phyloP scores from a whole-genome alignment of 2,797 vertebrate species.

The Xerus rutilus region DNA sequence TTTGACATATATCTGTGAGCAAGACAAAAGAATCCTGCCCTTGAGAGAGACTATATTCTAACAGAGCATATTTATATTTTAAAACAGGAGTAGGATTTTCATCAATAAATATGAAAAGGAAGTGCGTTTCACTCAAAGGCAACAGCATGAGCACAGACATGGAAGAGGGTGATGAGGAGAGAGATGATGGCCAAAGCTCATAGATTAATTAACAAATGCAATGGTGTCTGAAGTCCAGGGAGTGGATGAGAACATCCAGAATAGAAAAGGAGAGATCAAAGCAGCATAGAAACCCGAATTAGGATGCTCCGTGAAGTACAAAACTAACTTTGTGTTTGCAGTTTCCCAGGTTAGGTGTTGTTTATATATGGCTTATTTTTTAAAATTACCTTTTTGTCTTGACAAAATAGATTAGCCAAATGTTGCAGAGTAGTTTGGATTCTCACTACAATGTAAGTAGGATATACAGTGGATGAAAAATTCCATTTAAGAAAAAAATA shows the following conservation, averaged over 20 bases:
- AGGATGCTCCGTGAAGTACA: background rate
- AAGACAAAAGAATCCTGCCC: slow-evolving; percentile 11
- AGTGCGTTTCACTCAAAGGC: slow-evolving; percentile 34
- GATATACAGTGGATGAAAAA: background rate
- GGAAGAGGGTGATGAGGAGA: background rate
- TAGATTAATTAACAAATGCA: slow-evolving; percentile 32
- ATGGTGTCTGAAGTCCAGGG: background rate
- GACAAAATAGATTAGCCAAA: slow-evolving; percentile 10
- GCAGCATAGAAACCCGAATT: background rate
- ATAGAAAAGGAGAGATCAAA: background rate
- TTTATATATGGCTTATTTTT: slow-evolving; percentile 5
- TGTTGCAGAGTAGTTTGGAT: slow-evolving; percentile 26
- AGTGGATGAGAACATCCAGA: background rate
- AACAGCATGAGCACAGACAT: background rate
- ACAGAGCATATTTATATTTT: slow-evolving; percentile 2
- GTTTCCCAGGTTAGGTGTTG: background rate
- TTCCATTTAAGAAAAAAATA: slow-evolving; percentile 46
- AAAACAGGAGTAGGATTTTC: slow-evolving; percentile 40
- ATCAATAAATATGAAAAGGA: background rate
- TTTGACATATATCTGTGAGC: background rate
- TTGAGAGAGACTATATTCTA: slow-evolving; percentile 9
- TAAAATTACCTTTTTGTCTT: background rate
- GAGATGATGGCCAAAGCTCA: background rate
- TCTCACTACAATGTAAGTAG: slow-evolving; percentile 45
- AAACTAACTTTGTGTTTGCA: background rate